These are phyloP conservation scores for Nycteola revayana DNA, from an alignment of 2,888 invertebrate genomes.

Conservation along the genomic window DNA sequence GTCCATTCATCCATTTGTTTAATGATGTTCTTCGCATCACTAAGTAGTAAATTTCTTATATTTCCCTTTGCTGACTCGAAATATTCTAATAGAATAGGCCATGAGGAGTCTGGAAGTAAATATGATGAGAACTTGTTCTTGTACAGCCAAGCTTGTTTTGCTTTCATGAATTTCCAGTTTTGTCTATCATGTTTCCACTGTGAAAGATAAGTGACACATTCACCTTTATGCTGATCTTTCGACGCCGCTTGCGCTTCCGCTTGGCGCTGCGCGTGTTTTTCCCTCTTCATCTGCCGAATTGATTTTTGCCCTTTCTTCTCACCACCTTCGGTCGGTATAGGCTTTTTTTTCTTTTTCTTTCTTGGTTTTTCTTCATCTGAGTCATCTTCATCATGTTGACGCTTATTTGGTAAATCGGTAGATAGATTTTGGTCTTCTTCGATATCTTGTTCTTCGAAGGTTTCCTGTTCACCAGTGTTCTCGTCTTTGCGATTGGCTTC, in stretches of 20 bases:
- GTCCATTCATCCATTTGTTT: slow-evolving; percentile 82
- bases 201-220: slow-evolving; percentile 85
- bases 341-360: slow-evolving; percentile 60
- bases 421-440: slow-evolving; percentile 15
- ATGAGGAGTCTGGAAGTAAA: slow-evolving; percentile 83
- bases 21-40: slow-evolving; percentile 84
- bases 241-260: slow-evolving; percentile 77
- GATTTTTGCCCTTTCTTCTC: slow-evolving; percentile 79
- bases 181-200: slow-evolving; percentile 87
- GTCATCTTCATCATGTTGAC: slow-evolving; percentile 38
- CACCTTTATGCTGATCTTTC: slow-evolving; percentile 80
- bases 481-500: slow-evolving; percentile 1
- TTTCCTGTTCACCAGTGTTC: slow-evolving; percentile 15
- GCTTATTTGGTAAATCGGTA: slow-evolving; percentile 26
- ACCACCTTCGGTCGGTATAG: slow-evolving; percentile 42
- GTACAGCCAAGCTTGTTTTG: slow-evolving; percentile 88
- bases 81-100: slow-evolving; percentile 86
- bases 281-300: slow-evolving; percentile 84
- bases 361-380: slow-evolving; percentile 53
- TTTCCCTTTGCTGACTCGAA: slow-evolving; percentile 86
- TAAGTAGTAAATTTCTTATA: slow-evolving; percentile 82
- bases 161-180: slow-evolving; percentile 92
- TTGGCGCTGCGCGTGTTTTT: slow-evolving; percentile 81
- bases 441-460: slow-evolving; percentile 21
- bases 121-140: slow-evolving; percentile 84